Percentiles rank a stretch among this genome's conserved stretches.
These are phyloP conservation scores for Magallana gigas DNA, from an alignment of 1,140 invertebrate genomes.

Conservation along the genomic window DNA sequence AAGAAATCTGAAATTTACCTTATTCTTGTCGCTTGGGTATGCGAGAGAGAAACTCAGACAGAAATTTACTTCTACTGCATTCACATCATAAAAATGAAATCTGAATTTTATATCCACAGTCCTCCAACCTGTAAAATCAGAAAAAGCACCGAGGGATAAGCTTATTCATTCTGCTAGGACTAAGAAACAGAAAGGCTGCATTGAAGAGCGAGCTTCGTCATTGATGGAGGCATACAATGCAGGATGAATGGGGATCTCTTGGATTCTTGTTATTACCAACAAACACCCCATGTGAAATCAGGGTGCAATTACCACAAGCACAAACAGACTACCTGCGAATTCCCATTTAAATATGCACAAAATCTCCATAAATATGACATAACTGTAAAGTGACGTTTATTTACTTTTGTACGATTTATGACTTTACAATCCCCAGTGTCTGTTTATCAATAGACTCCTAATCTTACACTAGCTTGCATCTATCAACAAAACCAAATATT, in stretches of 20 bases:
- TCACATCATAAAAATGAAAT: not conserved
- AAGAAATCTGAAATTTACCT: no score
- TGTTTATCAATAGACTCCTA: no score
- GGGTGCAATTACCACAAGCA: not conserved
- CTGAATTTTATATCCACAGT: not conserved
- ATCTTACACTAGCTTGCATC: no score
- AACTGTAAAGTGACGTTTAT: not conserved
- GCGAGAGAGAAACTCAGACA: no score
- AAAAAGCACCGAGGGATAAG: not conserved
- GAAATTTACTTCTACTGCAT: no score
- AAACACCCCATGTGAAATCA: not conserved
- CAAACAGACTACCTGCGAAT: not conserved
- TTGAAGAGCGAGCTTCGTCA: not conserved
- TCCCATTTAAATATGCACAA: not conserved
- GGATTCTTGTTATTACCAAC: not conserved
- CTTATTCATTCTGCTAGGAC: not conserved
- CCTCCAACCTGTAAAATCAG: conserved; percentile 15
- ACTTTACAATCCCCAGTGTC: not conserved
- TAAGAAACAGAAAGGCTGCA: conserved; percentile 12
- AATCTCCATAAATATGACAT: conserved; percentile 7
- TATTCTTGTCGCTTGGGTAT: no score
- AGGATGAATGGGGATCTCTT: not conserved
- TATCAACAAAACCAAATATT: no score
- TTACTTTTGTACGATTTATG: not conserved
- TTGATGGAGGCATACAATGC: not conserved